Evolutionary conservation across 1,140 invertebrate genomes (phyloP).

Genomic region (Drosophila sechellia): DNA sequence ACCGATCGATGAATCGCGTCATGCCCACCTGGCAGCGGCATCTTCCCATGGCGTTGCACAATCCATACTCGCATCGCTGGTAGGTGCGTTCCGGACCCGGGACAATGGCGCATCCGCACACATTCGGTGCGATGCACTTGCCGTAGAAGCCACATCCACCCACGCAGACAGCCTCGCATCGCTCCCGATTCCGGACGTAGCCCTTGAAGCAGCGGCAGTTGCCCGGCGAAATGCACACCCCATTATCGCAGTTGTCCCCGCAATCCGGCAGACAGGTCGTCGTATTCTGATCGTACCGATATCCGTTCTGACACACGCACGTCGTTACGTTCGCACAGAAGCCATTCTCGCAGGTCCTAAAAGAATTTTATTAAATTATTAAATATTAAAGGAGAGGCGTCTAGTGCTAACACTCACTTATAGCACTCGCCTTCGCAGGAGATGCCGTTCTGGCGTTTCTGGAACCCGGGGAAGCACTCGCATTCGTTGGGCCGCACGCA

Average conservation of each 20-base stretch:
- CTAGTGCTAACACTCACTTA: conserved; percentile 48
- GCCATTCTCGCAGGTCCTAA: conserved; percentile 86
- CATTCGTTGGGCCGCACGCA: conserved; percentile 87
- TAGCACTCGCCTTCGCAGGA: conserved; percentile 69
- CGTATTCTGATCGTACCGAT: conserved; percentile 84
- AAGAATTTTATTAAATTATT: neutral
- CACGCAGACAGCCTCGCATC: conserved; percentile 74
- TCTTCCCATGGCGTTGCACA: conserved; percentile 64
- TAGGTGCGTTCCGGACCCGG: conserved; percentile 59
- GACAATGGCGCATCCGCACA: conserved; percentile 72
- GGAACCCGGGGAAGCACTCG: conserved; percentile 85
- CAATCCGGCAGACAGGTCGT: conserved; percentile 78
- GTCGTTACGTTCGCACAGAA: conserved; percentile 86
- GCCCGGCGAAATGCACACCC: conserved; percentile 85
- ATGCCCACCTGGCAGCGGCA: conserved; percentile 73
- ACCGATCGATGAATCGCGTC: conserved; percentile 75
- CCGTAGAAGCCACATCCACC: conserved; percentile 77
- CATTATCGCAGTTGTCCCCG: conserved; percentile 83
- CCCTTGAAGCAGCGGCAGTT: conserved; percentile 88
- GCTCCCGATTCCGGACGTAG: conserved; percentile 65
- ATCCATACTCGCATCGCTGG: conserved; percentile 67
- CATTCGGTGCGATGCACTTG: conserved; percentile 72
- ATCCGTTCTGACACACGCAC: conserved; percentile 87
- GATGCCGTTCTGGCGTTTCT: conserved; percentile 58
- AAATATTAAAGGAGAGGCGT: too few relatives aligned